Evolutionary conservation across 2,113 vertebrate species (phyloP), one percentile per base, ranked within the genome.

Genomic region (Melanocharis versteri): DNA sequence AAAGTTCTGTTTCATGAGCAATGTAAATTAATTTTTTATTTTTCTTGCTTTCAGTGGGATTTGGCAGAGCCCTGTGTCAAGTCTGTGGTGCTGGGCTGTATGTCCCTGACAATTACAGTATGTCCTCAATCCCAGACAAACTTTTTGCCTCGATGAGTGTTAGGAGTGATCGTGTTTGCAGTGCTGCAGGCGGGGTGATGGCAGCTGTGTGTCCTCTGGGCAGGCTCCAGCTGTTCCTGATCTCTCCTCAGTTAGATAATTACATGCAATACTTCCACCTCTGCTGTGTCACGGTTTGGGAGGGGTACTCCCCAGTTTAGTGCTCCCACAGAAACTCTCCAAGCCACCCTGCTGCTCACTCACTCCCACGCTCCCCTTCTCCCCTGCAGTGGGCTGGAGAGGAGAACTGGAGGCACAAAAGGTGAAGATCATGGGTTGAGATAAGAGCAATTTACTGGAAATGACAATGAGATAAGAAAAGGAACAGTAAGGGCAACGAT

Each of bases 41-140:
- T 35, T 69, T 30, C 23, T 61, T 15, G 15, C 23, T 62, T 66
- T 87, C 44, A 75, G 44, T 62, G 27, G 27, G 19, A 47, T 84
- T 89, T 87, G 51, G 20, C 44, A 89, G 64, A 82, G 18, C 10
- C 4, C 39, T 56, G 35, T 57, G n/a, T 13, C 54, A 54, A 68
- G 15, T n/a, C 35, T 0, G 0, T 66, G 30, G 64, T 2, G 0
- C 23, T 66, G 58, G 31, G 16, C 5, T 83, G 23, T 77, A n/a
- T 79, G 9, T 47, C 62, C 27, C 83, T 3, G 1, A 18, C 2
- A 20, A 69, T 35, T 61, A 19, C 4, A 40, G 26, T 19, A 9
- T 15, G 11, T 81, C 75, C 57, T 72, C 42, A 42, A 1, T 77
- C 51, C 35, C 50, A 50, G 68, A 39, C 21, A 81, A 70, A 78